phyloP scores from a whole-genome alignment of 2,113 vertebrate species.

The Prochilodus magdalenae region DNA sequence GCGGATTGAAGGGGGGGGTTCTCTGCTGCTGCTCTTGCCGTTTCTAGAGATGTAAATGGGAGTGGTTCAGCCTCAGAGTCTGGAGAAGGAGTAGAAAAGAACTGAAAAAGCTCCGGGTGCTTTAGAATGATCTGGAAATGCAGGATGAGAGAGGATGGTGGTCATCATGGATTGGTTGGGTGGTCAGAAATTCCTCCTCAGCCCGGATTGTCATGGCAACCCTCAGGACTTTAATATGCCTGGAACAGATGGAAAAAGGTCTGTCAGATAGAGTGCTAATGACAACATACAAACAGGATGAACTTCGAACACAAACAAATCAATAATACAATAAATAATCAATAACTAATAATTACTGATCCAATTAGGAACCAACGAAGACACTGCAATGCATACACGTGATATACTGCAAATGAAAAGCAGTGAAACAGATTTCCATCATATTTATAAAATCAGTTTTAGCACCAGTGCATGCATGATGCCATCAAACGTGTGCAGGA shows the following conservation, averaged over 20 bases:
- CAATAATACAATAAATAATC: no score
- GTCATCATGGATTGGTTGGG: constrained; percentile 37
- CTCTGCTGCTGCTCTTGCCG: constrained; percentile 7
- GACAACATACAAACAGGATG: background rate
- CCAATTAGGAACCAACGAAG: background rate
- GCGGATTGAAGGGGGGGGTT: constrained; percentile 15
- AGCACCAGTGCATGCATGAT: no score
- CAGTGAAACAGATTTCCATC: no score
- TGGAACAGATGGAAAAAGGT: constrained; percentile 46
- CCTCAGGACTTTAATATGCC: constrained; percentile 74
- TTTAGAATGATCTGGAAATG: constrained; percentile 35
- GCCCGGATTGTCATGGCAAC: constrained; percentile 27
- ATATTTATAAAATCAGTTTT: no score
- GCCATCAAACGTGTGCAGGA: no score
- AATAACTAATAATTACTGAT: background rate
- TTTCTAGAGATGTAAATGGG: background rate
- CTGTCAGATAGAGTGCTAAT: background rate
- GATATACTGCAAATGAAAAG: no score
- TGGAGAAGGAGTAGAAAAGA: constrained; percentile 34
- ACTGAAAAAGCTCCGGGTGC: constrained; percentile 15
- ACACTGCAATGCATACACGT: no score
- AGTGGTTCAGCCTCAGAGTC: constrained; percentile 25
- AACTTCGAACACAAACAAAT: constrained; percentile 13
- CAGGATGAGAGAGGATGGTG: constrained; percentile 23
- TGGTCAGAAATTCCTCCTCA: constrained; percentile 9